Conservation (phyloP, 2,113 vertebrate species). For the Platysternon megacephalum region DNA sequence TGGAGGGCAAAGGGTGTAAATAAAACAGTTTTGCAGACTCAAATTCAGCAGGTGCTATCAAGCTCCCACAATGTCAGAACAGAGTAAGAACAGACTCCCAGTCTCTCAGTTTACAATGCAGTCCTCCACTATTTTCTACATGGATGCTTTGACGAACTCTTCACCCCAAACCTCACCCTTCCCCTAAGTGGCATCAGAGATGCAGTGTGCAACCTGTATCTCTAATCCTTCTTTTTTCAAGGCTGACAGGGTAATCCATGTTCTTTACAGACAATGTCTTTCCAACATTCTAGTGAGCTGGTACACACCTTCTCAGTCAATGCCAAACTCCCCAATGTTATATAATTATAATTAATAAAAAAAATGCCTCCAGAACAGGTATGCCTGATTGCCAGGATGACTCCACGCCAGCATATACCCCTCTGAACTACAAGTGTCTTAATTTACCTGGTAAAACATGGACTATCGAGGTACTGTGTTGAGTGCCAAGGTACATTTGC, state of each 20-base stretch:
- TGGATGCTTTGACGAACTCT: not conserved
- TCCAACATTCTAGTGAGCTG: not conserved
- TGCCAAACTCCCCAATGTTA: not conserved
- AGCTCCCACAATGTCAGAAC: not conserved
- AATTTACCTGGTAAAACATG: not conserved
- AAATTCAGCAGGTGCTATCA: not conserved
- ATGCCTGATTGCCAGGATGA: not conserved
- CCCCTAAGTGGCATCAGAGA: not conserved
- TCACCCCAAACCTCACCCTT: conserved; percentile 5
- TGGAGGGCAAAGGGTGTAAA: not conserved
- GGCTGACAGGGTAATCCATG: not conserved
- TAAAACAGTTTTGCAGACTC: not conserved
- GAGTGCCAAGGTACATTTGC: not conserved
- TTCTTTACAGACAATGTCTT: not conserved
- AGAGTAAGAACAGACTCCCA: not conserved
- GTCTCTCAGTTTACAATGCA: not conserved
- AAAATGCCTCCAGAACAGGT: not conserved
- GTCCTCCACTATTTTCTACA: not conserved
- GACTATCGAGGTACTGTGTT: not conserved
- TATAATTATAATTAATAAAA: conserved; percentile 8
- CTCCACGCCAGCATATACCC: not conserved
- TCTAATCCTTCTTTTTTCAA: not conserved
- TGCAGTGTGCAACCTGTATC: not conserved
- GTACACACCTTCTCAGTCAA: not conserved
- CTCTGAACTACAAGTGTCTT: not conserved